Percentiles rank a stretch among this genome's conserved stretches.
Evolutionary conservation across 2,113 vertebrate genomes (phyloP).

Genomic region (Pseudopipra pipra): DNA sequence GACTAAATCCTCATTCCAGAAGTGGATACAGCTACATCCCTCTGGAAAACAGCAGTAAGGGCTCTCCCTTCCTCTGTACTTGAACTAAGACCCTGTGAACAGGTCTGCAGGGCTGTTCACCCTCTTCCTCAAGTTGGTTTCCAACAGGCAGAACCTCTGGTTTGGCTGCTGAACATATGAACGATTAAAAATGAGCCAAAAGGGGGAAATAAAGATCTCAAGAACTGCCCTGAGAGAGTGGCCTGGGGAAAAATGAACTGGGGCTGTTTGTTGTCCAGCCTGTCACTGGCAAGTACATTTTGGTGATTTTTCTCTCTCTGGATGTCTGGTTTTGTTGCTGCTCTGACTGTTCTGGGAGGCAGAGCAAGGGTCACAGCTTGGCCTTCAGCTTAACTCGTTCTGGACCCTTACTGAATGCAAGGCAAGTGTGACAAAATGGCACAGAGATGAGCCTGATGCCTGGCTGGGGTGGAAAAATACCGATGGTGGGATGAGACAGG

Average conservation of each 20-base stretch:
- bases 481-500: neutral
- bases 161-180: neutral
- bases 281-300: neutral
- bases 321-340: neutral
- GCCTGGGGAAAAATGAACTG: neutral
- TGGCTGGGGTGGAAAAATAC: constrained; percentile 1
- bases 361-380: neutral
- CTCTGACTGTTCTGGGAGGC: neutral
- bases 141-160: neutral
- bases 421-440: neutral
- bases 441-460: neutral
- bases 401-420: neutral
- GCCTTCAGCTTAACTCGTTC: neutral
- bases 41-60: neutral
- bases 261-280: neutral
- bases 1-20: neutral
- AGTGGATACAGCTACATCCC: neutral
- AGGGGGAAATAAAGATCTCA: neutral
- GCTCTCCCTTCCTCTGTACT: neutral
- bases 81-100: neutral
- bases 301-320: neutral
- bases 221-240: neutral
- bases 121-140: neutral
- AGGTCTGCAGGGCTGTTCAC: neutral
- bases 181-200: neutral